A percentile compares a stretch with the other conserved stretches of the same genome.
Evolutionary conservation across 2,797 vertebrate species (phyloP).

Genomic region (Decapterus maruadsi): DNA sequence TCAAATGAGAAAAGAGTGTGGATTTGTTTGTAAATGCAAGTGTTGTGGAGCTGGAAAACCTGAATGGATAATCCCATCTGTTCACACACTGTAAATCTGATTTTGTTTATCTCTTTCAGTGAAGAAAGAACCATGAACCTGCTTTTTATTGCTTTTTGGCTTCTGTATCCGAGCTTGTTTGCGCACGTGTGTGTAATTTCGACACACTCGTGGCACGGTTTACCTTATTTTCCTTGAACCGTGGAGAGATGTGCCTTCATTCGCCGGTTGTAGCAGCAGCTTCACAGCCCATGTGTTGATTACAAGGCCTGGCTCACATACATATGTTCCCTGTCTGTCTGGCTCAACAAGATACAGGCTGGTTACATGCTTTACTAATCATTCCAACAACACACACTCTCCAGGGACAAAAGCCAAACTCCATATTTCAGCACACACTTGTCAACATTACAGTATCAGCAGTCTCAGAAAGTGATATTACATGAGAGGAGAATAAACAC

Average conservation of each 20-base stretch:
- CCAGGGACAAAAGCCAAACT: constrained; percentile 67
- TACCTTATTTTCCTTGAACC: constrained; percentile 32
- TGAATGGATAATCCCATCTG: constrained; percentile 39
- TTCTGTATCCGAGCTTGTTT: constrained; percentile 22
- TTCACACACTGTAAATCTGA: constrained; percentile 30
- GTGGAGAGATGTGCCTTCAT: constrained; percentile 14
- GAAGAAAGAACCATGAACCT: constrained; percentile 28
- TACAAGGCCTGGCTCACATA: constrained; percentile 70
- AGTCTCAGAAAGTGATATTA: constrained; percentile 50
- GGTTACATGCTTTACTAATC: constrained; percentile 74
- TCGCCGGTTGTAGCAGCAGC: constrained; percentile 42
- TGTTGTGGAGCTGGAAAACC: constrained; percentile 17
- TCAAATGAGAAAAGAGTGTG: constrained; percentile 26
- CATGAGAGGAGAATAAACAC: constrained; percentile 38
- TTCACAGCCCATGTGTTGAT: constrained; percentile 70
- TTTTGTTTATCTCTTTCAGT: constrained; percentile 33
- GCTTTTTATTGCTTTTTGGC: constrained; percentile 34
- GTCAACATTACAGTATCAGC: constrained; percentile 57
- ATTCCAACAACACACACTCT: constrained; percentile 68
- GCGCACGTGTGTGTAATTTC: constrained; percentile 30
- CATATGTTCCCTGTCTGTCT: constrained; percentile 78
- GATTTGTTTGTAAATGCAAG: constrained; percentile 13
- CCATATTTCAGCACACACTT: constrained; percentile 54
- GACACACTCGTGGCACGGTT: constrained; percentile 24
- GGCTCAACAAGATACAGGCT: constrained; percentile 65